Evolutionary conservation across 2,888 invertebrate species (phyloP), one percentile per base, ranked within the genome.

Genomic region (Trissolcus brochymenae): DNA sequence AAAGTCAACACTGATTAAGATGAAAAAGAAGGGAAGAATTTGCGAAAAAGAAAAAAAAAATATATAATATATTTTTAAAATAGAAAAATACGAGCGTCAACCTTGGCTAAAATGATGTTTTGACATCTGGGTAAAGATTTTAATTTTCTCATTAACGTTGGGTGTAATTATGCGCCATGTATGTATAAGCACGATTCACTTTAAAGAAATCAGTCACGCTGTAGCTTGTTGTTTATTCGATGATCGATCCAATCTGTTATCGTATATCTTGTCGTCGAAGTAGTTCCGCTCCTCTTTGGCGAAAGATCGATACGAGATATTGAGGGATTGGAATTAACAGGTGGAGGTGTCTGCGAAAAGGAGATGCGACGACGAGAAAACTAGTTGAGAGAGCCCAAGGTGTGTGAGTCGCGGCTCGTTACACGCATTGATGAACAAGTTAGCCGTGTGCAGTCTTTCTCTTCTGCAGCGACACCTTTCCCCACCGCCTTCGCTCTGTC

Each of bases 171-270:
- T 51, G 76, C 66, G 14, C 50, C 59, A 2, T 51, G 49, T 64
- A 61, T 64, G 64, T 75, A 62, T 65, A 76, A 76, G 50, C 71
- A 62, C 67, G 72, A 46, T 66, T 71, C 76, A 53, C 59, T 49
- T 67, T 76, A 29, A 67, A 55, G 64, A 64, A 59, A 77, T 77
- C 72, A 64, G 76, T 72, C 68, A 77, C 64, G 75, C 82, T 66
- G 70, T 55, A 80, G 59, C 72, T n/a, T 71, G 81, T 83, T 82
- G 84, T 85, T 84, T 82, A 79, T 64, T 57, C 78, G 82, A 82
- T 85, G 83, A 85, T 85, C 81, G 83, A 85, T 84, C 81, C 78
- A 75, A 81, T 81, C 80, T 76, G 79, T 84, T 83, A 84, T 84
- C 84, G 79, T 73, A 68, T 62, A 84, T 81, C 85, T 82, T 82